These are phyloP conservation scores for Drosophila subpulchrella DNA, from an alignment of 1,140 invertebrate species.

Conservation along the genomic window DNA sequence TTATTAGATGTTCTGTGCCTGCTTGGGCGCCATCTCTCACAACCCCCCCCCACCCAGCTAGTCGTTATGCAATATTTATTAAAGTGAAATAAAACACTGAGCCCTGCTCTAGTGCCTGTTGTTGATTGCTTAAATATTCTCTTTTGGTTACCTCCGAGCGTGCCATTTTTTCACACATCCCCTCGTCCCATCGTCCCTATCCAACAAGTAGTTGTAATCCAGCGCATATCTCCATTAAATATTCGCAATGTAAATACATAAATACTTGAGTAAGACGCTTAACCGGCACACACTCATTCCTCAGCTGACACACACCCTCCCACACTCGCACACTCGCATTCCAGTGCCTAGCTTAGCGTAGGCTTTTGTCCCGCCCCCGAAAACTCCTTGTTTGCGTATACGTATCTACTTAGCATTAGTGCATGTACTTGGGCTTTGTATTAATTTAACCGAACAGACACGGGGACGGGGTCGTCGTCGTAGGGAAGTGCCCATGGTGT, in stretches of 20 bases:
- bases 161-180: conserved; percentile 65
- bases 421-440: conserved; percentile 74
- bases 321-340: conserved; percentile 37
- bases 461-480: neutral
- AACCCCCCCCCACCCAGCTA: conserved; percentile 2
- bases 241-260: conserved; percentile 82
- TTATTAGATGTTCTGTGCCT: conserved; percentile 53
- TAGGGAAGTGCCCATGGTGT: conserved; percentile 5
- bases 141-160: conserved; percentile 60
- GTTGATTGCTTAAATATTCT: conserved; percentile 77
- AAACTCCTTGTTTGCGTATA: conserved; percentile 43
- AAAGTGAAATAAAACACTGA: conserved; percentile 66
- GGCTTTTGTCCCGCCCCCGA: conserved; percentile 45
- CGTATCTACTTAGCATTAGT: conserved; percentile 72
- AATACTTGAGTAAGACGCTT: conserved; percentile 80
- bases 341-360: conserved; percentile 63
- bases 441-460: conserved; percentile 77
- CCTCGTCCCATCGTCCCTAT: neutral
- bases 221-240: conserved; percentile 77
- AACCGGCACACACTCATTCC: conserved; percentile 48
- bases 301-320: conserved; percentile 9
- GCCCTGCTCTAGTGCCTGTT: conserved; percentile 22
- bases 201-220: conserved; percentile 71
- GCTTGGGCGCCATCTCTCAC: conserved; percentile 15
- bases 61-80: conserved; percentile 75